Percentiles rank a stretch among this genome's conserved stretches.
Evolutionary conservation across 2,888 invertebrate species (phyloP).

Genomic region (Volucella inanis): DNA sequence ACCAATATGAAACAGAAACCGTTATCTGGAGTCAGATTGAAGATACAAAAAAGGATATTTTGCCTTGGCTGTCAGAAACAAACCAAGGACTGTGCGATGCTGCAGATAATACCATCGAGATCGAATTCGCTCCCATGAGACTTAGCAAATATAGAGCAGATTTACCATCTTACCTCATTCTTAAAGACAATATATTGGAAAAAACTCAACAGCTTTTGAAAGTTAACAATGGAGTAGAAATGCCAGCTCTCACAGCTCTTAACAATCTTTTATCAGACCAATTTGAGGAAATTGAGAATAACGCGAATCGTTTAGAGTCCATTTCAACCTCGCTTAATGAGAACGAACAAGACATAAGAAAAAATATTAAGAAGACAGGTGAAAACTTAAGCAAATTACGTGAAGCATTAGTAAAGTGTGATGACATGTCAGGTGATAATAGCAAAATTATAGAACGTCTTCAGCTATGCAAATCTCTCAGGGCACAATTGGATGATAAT

Average conservation of each 20-base stretch:
- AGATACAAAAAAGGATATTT: conserved; percentile 91
- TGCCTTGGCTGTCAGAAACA: conserved; percentile 93
- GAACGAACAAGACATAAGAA: conserved; percentile 89
- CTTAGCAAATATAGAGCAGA: conserved; percentile 94
- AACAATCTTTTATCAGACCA: conserved; percentile 88
- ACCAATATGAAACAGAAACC: conserved; percentile 93
- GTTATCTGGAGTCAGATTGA: conserved; percentile 97
- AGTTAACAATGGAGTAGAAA: conserved; percentile 88
- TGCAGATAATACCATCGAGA: conserved; percentile 90
- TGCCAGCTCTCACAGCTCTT: conserved; percentile 87
- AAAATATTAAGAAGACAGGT: conserved; percentile 88
- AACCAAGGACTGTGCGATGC: conserved; percentile 90
- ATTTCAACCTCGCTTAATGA: conserved; percentile 89
- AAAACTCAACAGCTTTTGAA: conserved; percentile 92
- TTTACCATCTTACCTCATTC: conserved; percentile 89
- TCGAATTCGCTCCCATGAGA: conserved; percentile 90
- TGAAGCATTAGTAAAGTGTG: conserved; percentile 93
- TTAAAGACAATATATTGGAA: conserved; percentile 90
- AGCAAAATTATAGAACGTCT: conserved; percentile 91
- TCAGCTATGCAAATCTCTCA: conserved; percentile 89
- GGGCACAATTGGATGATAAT: conserved; percentile 88
- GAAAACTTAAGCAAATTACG: conserved; percentile 89
- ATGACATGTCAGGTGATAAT: conserved; percentile 94
- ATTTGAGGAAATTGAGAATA: conserved; percentile 88
- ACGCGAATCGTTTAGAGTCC: conserved; percentile 89